phyloP scores from a whole-genome alignment of 2,888 invertebrate genomes.

The Clunio marinus region DNA sequence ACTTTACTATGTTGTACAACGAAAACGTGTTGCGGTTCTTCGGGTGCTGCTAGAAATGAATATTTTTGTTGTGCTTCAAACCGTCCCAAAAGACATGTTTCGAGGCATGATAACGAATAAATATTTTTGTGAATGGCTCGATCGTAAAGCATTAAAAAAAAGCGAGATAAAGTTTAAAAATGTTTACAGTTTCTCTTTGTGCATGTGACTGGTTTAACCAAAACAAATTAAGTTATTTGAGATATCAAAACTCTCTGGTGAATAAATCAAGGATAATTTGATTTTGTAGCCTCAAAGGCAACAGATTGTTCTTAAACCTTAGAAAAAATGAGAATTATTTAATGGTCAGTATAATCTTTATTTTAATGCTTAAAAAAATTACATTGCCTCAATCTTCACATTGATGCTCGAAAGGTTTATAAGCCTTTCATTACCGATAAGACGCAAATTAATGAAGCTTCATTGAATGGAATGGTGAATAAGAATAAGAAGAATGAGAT shows the following conservation, averaged over 20 bases:
- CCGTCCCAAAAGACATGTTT: not conserved
- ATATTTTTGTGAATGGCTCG: not conserved
- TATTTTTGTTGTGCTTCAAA: not conserved
- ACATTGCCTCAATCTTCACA: not conserved
- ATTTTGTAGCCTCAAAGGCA: not conserved
- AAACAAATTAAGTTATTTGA: not conserved
- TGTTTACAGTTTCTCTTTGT: not conserved
- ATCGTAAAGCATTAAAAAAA: not conserved
- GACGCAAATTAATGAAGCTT: constrained; percentile 10
- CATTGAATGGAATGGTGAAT: not conserved
- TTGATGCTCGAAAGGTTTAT: not conserved
- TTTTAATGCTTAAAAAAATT: not conserved
- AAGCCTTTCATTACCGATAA: not conserved
- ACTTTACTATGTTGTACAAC: not conserved
- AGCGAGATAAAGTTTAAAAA: not conserved
- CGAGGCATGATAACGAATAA: constrained; percentile 1
- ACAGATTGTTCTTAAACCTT: not conserved
- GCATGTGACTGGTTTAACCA: no score
- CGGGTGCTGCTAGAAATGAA: not conserved
- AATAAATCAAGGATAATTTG: not conserved
- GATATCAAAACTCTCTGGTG: not conserved
- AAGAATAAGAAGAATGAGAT: no score
- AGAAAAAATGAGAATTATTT: not conserved
- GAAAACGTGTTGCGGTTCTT: not conserved
- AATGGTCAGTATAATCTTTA: not conserved